These are phyloP conservation scores for Cariama cristata DNA, from an alignment of 2,113 vertebrate species.

Conservation along the genomic window DNA sequence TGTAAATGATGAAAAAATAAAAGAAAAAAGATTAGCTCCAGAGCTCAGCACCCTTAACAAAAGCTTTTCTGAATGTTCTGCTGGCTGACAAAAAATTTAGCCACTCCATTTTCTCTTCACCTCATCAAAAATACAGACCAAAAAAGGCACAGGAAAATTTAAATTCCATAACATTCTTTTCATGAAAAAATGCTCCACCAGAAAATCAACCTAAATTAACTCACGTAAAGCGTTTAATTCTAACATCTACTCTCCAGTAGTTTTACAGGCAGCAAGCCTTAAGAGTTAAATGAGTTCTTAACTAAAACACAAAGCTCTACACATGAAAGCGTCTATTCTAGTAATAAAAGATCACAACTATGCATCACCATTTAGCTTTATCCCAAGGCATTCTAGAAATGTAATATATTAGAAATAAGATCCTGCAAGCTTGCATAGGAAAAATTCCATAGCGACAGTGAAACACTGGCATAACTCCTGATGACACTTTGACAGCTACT, in stretches of 20 bases:
- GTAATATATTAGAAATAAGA: neutral
- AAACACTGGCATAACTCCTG: neutral
- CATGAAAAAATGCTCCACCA: neutral
- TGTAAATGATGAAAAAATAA: constrained; percentile 54
- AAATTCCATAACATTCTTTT: neutral
- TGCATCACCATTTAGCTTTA: neutral
- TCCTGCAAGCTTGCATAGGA: neutral
- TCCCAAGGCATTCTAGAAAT: neutral
- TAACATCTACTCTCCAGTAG: neutral
- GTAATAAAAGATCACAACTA: neutral
- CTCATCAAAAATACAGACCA: neutral
- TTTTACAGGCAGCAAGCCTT: neutral
- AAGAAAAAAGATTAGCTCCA: neutral
- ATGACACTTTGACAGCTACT: neutral
- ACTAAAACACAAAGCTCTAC: neutral
- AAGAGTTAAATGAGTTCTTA: neutral
- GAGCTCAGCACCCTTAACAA: neutral
- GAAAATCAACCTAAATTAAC: neutral
- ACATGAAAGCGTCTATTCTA: neutral
- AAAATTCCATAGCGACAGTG: neutral
- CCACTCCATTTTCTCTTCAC: neutral
- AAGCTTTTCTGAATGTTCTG: neutral
- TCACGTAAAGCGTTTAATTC: neutral
- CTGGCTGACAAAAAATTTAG: neutral
- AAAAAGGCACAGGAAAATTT: neutral